phyloP scores from a whole-genome alignment of 2,888 invertebrate species.

The Pseudoips prasinana region DNA sequence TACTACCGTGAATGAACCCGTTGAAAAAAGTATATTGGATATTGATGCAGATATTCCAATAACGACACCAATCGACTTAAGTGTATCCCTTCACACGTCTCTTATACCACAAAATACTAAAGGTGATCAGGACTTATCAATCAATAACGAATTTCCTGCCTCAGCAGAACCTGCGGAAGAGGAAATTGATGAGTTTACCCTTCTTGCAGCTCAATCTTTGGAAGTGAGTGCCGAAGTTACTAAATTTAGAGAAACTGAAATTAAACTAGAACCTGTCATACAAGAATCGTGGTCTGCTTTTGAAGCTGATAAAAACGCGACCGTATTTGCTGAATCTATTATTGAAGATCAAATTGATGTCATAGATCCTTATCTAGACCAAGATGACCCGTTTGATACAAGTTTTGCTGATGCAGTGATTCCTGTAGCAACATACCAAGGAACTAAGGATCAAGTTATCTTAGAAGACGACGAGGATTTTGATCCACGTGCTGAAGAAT shows the following conservation, averaged over 20 bases:
- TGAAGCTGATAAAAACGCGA: slow-evolving; percentile 76
- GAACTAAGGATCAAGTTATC: slow-evolving; percentile 62
- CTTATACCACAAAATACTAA: slow-evolving; percentile 70
- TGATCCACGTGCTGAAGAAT: slow-evolving; percentile 85
- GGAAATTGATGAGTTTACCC: slow-evolving; percentile 89
- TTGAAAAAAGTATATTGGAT: slow-evolving; percentile 86
- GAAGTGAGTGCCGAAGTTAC: slow-evolving; percentile 79
- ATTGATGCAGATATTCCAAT: slow-evolving; percentile 86
- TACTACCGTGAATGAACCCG: slow-evolving; percentile 82
- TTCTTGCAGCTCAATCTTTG: slow-evolving; percentile 89
- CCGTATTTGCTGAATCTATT: slow-evolving; percentile 70
- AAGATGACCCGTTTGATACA: slow-evolving; percentile 93
- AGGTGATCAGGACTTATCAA: slow-evolving; percentile 31
- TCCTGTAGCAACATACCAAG: slow-evolving; percentile 67
- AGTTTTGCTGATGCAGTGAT: slow-evolving; percentile 90
- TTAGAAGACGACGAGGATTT: slow-evolving; percentile 81
- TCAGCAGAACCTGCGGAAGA: slow-evolving; percentile 57
- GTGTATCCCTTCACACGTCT: slow-evolving; percentile 83
- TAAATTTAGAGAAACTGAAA: slow-evolving; percentile 64
- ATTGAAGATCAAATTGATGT: slow-evolving; percentile 73
- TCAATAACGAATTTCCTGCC: slow-evolving; percentile 19
- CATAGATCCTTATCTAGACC: slow-evolving; percentile 74
- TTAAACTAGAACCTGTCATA: slow-evolving; percentile 66
- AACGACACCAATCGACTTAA: slow-evolving; percentile 87
- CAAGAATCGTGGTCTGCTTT: slow-evolving; percentile 86